Evolutionary conservation across 2,113 vertebrate genomes (phyloP).

Genomic region (Melanerpes formicivorus): DNA sequence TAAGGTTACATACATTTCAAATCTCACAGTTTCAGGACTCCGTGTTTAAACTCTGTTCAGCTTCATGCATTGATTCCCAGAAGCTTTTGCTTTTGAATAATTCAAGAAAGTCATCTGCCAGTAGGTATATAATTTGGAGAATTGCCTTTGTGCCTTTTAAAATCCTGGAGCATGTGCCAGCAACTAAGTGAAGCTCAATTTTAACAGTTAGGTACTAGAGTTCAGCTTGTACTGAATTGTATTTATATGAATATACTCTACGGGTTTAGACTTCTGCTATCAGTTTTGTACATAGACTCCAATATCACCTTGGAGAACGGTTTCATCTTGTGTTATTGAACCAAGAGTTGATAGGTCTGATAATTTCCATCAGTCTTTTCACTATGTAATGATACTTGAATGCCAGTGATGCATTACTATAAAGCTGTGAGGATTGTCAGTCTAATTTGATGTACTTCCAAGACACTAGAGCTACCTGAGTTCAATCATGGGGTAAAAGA

Average conservation of each 20-base stretch:
- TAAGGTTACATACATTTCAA: neutral
- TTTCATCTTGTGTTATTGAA: neutral
- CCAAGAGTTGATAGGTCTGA: neutral
- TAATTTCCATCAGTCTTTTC: slow-evolving; percentile 1
- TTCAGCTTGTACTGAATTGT: neutral
- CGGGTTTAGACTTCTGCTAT: neutral
- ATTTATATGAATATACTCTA: neutral
- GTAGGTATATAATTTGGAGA: slow-evolving; percentile 38
- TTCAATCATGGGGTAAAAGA: neutral
- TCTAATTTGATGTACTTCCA: neutral
- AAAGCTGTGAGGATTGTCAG: neutral
- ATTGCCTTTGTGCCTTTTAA: slow-evolving; percentile 49
- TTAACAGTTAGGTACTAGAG: neutral
- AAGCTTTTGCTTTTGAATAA: slow-evolving; percentile 47
- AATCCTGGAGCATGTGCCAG: neutral
- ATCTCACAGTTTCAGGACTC: neutral
- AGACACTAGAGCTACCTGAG: neutral
- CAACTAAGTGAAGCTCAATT: slow-evolving; percentile 14
- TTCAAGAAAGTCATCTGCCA: slow-evolving; percentile 41
- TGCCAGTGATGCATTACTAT: neutral
- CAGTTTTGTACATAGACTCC: neutral
- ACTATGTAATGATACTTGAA: neutral
- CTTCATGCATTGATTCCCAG: slow-evolving; percentile 17
- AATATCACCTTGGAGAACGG: neutral
- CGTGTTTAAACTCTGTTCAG: neutral